A percentile compares a stretch with the other conserved stretches of the same genome.
These are phyloP conservation scores for Noctilio leporinus DNA, from an alignment of 2,113 vertebrate species.

Conservation along the genomic window DNA sequence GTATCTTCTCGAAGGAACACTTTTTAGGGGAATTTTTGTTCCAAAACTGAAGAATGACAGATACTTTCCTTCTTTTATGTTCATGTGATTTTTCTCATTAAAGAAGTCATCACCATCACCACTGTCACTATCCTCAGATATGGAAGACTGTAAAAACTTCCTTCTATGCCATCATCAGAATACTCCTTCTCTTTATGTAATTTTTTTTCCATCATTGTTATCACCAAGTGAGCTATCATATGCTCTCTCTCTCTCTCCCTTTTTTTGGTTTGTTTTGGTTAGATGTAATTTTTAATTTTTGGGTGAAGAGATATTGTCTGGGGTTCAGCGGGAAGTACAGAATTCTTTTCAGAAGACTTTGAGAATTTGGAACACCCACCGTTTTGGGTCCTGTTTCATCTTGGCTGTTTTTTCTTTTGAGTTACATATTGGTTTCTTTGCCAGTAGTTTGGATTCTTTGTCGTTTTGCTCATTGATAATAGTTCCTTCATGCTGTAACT, in stretches of 20 bases:
- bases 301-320: slow-evolving; percentile 14
- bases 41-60: slow-evolving; percentile 37
- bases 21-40: slow-evolving; percentile 27
- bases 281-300: slow-evolving; percentile 47
- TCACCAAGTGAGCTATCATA: neutral
- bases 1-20: slow-evolving; percentile 13
- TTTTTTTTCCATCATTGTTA: slow-evolving; percentile 77
- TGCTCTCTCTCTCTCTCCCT: no score
- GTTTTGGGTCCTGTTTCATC: slow-evolving; percentile 32
- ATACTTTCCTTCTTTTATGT: slow-evolving; percentile 82
- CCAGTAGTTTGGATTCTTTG: slow-evolving; percentile 36
- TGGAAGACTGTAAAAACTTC: slow-evolving; percentile 91
- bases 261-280: neutral
- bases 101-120: slow-evolving; percentile 92
- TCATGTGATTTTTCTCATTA: slow-evolving; percentile 90
- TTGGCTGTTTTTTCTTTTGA: slow-evolving; percentile 23
- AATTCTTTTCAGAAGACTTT: neutral
- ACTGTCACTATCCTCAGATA: slow-evolving; percentile 85
- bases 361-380: neutral
- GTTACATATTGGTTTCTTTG: slow-evolving; percentile 14
- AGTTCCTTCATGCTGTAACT: slow-evolving; percentile 29
- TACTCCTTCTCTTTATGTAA: slow-evolving; percentile 80
- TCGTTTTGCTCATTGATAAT: slow-evolving; percentile 6
- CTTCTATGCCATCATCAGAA: slow-evolving; percentile 94
- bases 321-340: neutral